Percentiles rank a stretch among this genome's conserved stretches.
phyloP scores from a whole-genome alignment of 2,888 invertebrate species.

The Nomada fabriciana region DNA sequence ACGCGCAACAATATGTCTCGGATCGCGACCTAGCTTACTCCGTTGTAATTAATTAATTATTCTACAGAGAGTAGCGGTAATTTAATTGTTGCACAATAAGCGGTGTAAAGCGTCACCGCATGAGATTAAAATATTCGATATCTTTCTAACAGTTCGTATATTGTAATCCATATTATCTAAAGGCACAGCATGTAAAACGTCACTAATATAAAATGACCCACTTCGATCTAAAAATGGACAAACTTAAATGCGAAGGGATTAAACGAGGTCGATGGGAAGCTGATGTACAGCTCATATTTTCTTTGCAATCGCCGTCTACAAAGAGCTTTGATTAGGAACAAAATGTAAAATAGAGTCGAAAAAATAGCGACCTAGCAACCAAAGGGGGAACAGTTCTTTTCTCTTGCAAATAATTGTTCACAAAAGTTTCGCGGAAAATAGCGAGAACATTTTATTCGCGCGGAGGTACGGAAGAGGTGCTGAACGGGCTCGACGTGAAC shows the following conservation, averaged over 20 bases:
- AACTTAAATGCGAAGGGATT: slow-evolving; percentile 8
- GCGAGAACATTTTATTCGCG: slow-evolving; percentile 1
- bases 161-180: too few species aligned
- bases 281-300: not conserved
- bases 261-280: not conserved
- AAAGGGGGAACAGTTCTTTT: not conserved
- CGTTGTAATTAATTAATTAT: too few species aligned
- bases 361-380: not conserved
- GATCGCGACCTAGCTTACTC: not conserved
- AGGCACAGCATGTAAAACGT: not conserved
- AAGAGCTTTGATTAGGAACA: too few species aligned
- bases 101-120: too few species aligned
- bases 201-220: not conserved
- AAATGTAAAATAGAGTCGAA: not conserved
- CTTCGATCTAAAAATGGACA: slow-evolving; percentile 12
- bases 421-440: not conserved
- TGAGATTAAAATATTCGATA: not conserved
- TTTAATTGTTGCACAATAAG: too few species aligned
- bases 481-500: not conserved
- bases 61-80: too few species aligned
- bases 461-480: not conserved
- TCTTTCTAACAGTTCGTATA: not conserved
- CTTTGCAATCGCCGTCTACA: slow-evolving; percentile 2
- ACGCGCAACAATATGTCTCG: slow-evolving; percentile 7
- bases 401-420: not conserved